phyloP scores from a whole-genome alignment of 2,888 invertebrate genomes.

The Ochropacha duplaris region DNA sequence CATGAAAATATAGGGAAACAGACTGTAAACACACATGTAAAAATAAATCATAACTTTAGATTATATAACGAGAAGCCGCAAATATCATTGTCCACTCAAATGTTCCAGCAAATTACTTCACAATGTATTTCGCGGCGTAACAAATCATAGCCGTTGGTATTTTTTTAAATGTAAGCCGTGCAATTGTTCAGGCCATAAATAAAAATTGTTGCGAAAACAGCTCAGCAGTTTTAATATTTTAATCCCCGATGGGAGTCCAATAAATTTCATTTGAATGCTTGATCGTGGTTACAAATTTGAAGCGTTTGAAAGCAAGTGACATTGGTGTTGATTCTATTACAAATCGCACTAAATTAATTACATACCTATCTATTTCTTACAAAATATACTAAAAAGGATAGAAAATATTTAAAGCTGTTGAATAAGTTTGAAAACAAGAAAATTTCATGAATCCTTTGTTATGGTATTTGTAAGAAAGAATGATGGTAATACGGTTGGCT shows the following conservation, averaged over 20 bases:
- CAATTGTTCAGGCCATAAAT: slow-evolving; percentile 69
- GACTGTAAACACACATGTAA: slow-evolving; percentile 3
- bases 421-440: too few relatives aligned
- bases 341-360: too few relatives aligned
- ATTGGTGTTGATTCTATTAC: too few relatives aligned
- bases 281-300: slow-evolving; percentile 29
- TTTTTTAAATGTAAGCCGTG: slow-evolving; percentile 51
- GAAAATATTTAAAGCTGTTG: too few relatives aligned
- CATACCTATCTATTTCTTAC: too few relatives aligned
- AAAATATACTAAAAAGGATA: too few relatives aligned
- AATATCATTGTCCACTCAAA: slow-evolving; percentile 21
- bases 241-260: slow-evolving; percentile 58
- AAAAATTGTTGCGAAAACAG: slow-evolving; percentile 67
- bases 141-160: slow-evolving; percentile 54
- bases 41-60: slow-evolving; percentile 31
- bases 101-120: slow-evolving; percentile 34
- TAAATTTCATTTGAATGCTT: slow-evolving; percentile 69
- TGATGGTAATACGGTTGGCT: too few relatives aligned
- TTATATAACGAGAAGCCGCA: slow-evolving; percentile 26
- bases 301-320: background rate
- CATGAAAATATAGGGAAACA: background rate
- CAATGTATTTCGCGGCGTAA: slow-evolving; percentile 50
- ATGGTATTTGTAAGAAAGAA: too few relatives aligned
- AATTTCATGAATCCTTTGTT: too few relatives aligned
- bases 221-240: slow-evolving; percentile 78